phyloP scores from a whole-genome alignment of 2,797 vertebrate genomes.

The Malacoraja senta region DNA sequence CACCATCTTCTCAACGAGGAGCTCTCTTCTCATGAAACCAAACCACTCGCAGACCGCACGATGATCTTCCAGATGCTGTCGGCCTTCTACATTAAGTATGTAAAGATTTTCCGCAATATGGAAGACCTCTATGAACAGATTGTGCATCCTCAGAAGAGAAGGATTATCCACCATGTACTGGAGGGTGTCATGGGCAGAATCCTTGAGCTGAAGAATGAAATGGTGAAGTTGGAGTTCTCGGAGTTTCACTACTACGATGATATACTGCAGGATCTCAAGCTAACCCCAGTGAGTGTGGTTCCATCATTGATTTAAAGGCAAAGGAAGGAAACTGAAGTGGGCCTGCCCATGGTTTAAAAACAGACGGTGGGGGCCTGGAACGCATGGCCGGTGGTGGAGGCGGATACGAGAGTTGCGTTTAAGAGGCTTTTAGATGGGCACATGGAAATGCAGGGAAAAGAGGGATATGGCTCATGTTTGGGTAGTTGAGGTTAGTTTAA shows the following conservation, averaged over 20 bases:
- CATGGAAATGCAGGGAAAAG: too few relatives aligned
- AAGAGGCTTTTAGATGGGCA: too few relatives aligned
- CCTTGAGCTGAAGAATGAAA: slow-evolving; percentile 72
- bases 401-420: too few relatives aligned
- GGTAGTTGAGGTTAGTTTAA: too few relatives aligned
- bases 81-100: slow-evolving; percentile 66
- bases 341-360: too few relatives aligned
- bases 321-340: background rate
- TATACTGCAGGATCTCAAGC: slow-evolving; percentile 63
- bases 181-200: slow-evolving; percentile 71
- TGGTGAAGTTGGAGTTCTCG: slow-evolving; percentile 66
- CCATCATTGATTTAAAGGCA: background rate
- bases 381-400: too few relatives aligned
- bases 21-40: slow-evolving; percentile 47
- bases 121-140: slow-evolving; percentile 62
- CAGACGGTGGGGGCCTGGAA: too few relatives aligned
- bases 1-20: slow-evolving; percentile 60
- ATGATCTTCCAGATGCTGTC: slow-evolving; percentile 58
- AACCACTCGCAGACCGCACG: slow-evolving; percentile 51
- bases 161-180: slow-evolving; percentile 56
- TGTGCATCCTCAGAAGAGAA: slow-evolving; percentile 64
- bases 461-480: too few relatives aligned
- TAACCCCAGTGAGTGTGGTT: slow-evolving; percentile 61
- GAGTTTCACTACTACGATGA: slow-evolving; percentile 70
- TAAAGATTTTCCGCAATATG: slow-evolving; percentile 64